phyloP scores from a whole-genome alignment of 1,140 invertebrate species.

The silkworm (Bombyx mori) region DNA sequence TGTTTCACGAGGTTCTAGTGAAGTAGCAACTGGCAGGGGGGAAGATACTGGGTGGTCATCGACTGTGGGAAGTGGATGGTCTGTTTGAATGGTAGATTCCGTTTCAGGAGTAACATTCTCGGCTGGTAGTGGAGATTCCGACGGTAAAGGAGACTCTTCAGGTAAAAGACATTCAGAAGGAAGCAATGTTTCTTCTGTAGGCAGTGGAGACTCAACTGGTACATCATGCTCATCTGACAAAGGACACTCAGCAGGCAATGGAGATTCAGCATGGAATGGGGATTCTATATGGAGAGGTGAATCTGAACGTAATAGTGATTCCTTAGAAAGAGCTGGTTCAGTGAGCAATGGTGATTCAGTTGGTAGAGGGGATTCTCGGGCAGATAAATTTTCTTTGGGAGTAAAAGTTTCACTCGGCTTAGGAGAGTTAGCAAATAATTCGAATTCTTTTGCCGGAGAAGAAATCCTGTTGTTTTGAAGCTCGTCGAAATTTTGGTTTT shows the following conservation, averaged over 20 bases:
- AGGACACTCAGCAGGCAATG: conserved; percentile 23
- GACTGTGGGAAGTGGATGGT: too few species aligned
- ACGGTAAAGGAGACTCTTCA: neutral
- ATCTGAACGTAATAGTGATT: conserved; percentile 21
- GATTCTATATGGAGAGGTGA: conserved; percentile 21
- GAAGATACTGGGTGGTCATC: too few species aligned
- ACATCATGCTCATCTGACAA: conserved; percentile 7
- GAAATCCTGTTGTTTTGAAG: too few species aligned
- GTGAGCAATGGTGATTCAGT: conserved; percentile 25
- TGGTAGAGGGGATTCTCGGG: neutral
- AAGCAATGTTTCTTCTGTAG: neutral
- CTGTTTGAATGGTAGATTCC: too few species aligned
- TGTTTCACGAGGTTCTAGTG: too few species aligned
- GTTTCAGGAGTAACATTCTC: neutral
- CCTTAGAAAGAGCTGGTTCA: conserved; percentile 5
- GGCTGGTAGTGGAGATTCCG: conserved; percentile 7
- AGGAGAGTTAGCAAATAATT: too few species aligned
- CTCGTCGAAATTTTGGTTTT: too few species aligned
- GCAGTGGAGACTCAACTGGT: conserved; percentile 16
- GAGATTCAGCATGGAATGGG: conserved; percentile 22
- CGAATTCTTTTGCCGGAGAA: too few species aligned
- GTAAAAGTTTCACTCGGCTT: too few species aligned
- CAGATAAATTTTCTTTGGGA: neutral
- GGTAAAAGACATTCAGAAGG: neutral
- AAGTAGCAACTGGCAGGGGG: too few species aligned